Base-by-base conservation (phyloP, 2,797 vertebrate species). In the Hydrocynus forskahlii region DNA sequence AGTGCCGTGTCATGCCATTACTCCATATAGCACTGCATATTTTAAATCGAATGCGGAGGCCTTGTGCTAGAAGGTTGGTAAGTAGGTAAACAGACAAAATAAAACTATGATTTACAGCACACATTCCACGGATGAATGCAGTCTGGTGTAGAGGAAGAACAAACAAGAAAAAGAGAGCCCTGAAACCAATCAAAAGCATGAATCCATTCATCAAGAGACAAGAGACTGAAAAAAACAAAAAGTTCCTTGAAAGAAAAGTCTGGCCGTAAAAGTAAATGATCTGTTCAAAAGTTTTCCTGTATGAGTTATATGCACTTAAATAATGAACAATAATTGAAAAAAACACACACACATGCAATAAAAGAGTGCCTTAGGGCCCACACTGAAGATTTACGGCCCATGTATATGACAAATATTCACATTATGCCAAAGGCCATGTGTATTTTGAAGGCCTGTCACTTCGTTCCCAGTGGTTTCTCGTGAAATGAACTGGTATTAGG, bases 61-160 rank as follows among this genome's bases (percentile, higher is more conserved):
- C 8, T 67, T 48, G 21, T 63, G 73, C 81, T 75, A 48, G 16
- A 75, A 64, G 79, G 81, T 57, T 67, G 48, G 38, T 75, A 48
- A 43, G 45, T 78, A 62, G 52, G 57, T 29, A 50, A 76, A 70
- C 73, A 72, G 60, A 43, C 66, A 64, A 63, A 84, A 74, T 80
- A 81, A 75, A 87, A 83, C 50, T 54, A 83, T 87, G 76, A 79
- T 72, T 70, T 72, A 52, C 13, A 8, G 59, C 45, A n/a, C 60
- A 85, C 79, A 81, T 74, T 80, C 73, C 72, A 74, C 72, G 75
- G 78, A 84, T 66, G 43, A 81, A 76, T 66, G 75, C 60, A 69
- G 68, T 80, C n/a, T 80, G 59, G 59, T 38, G 23, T 66, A 77
- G 19, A 21, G 25, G 52, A 23, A 23, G 62, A 23, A 71, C 16